These are phyloP conservation scores for Lutraria lutraria DNA, from an alignment of 2,888 invertebrate species.

Conservation along the genomic window DNA sequence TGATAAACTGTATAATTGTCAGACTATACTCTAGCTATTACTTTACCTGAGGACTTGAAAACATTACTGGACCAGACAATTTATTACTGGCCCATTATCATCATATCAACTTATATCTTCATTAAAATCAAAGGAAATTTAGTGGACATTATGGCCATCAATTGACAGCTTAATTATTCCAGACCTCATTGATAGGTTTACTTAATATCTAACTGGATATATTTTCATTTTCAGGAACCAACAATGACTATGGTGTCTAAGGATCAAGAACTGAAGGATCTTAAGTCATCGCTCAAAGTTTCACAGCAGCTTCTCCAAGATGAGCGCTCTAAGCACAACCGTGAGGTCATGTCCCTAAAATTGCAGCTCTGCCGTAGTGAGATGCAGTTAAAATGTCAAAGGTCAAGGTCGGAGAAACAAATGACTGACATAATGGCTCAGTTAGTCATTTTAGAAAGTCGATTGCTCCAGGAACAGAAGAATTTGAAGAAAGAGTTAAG, in stretches of 20 bases:
- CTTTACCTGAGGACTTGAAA: no score
- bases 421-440: conserved; percentile 78
- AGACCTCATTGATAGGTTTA: no score
- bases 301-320: conserved; percentile 70
- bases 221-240: background rate
- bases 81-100: no score
- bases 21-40: no score
- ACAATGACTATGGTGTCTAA: background rate
- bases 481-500: conserved; percentile 71
- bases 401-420: conserved; percentile 73
- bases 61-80: no score
- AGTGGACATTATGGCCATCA: no score
- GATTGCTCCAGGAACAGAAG: conserved; percentile 77
- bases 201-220: background rate
- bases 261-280: conserved; percentile 57
- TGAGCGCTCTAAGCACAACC: conserved; percentile 74
- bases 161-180: no score
- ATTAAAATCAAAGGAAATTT: no score
- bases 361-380: conserved; percentile 75
- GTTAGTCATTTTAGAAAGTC: conserved; percentile 79
- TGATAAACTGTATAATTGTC: no score
- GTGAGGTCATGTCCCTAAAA: conserved; percentile 73
- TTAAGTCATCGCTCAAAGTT: conserved; percentile 63
- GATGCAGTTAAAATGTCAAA: conserved; percentile 65
- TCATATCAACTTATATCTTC: no score